Base-by-base conservation (phyloP, 23 tunicate species). In the Halocynthia roretzi region DNA sequence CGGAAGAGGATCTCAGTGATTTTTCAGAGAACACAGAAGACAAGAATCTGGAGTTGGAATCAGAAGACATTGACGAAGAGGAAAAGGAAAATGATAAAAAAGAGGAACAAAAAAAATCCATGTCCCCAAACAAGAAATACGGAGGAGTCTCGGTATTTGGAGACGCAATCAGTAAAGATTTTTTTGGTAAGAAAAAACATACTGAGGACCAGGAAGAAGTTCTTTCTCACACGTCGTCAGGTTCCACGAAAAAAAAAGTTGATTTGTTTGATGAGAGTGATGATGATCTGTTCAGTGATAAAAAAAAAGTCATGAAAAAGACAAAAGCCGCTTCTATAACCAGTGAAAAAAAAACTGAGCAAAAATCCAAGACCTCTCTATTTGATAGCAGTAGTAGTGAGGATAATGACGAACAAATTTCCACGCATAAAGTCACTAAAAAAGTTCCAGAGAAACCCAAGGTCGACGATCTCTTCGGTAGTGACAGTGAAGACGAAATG, bases 81-180 rank as follows among this genome's bases (percentile, higher is more conserved):
- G 77, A 67, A n/a, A 22, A 64, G 52, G 66, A 51, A 50, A 5
- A 60, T 10, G 57, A 71, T 17, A 53, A 52, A 20, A 52, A 71
- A 14, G 75, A 54, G 15, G 73, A 89, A 81, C 83, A 79, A 57
- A 31, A 31, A 31, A 31, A 31, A 31, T 31, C 44, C 44, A 31
- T 0, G 44, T 31, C 44, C 44, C 6, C 79, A n/a, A 57, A 68
- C 23, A 87, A 87, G 61, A 90, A 90, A 6, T 8, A 21, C 64
- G 97, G 97, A 6, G 97, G 97, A 17, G 82, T 91, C 4, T 77
- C 87, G 10, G 14, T 91, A 77, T 91, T 91, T 65, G 90, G 97
- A 21, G 97, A 90, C 21, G 97, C 90, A 8, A 85, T 91, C 50
- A 81, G 70, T 17, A 91, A 91, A 71, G 87, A 89, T 6, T 84